Conservation (phyloP, 2,888 invertebrate species). For the Priocnemis perturbator region DNA sequence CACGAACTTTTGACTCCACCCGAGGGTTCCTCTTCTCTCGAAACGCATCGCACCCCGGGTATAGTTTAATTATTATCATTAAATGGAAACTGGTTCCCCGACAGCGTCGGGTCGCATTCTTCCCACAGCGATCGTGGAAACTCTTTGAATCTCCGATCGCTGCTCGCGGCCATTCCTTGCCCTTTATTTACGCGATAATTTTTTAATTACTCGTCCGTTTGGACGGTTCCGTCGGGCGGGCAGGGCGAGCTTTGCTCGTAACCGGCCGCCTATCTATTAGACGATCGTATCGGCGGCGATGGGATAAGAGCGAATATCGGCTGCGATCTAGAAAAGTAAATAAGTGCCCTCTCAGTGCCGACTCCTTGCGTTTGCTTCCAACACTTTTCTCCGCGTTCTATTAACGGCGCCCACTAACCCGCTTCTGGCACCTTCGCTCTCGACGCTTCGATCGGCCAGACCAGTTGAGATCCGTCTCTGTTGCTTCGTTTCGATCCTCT, state of each 20-base stretch:
- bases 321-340: constrained; percentile 13
- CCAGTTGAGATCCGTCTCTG: too few species aligned
- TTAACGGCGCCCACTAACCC: too few species aligned
- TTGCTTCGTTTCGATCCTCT: too few species aligned
- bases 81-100: background rate
- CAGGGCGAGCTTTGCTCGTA: background rate
- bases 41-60: too few species aligned
- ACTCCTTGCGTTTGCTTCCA: background rate
- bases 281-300: constrained; percentile 14
- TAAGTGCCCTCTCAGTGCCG: constrained; percentile 3
- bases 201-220: constrained; percentile 34
- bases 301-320: constrained; percentile 12
- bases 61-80: too few species aligned
- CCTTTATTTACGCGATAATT: constrained; percentile 17
- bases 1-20: too few species aligned
- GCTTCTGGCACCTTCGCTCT: too few species aligned
- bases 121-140: background rate
- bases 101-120: background rate
- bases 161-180: constrained; percentile 14
- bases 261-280: background rate
- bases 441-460: too few species aligned
- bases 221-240: too few species aligned
- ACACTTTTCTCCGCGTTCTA: background rate
- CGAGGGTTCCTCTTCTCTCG: too few species aligned
- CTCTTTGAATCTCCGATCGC: constrained; percentile 17